phyloP scores from a whole-genome alignment of 2,113 vertebrate species.

The Dissostichus mawsoni region DNA sequence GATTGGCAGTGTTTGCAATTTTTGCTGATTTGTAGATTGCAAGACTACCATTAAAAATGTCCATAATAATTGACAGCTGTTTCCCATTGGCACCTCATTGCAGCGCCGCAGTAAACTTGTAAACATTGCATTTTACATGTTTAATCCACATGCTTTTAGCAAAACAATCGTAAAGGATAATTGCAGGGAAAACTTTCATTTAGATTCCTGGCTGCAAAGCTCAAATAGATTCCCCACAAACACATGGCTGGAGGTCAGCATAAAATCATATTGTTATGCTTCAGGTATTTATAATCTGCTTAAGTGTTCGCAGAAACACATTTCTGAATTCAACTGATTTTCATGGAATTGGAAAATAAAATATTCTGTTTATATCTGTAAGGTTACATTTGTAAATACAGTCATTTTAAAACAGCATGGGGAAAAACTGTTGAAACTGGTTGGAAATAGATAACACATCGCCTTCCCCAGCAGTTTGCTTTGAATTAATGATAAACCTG shows the following conservation, averaged over 20 bases:
- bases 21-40: slow-evolving; percentile 21
- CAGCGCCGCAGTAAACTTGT: background rate
- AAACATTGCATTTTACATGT: background rate
- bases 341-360: background rate
- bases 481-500: slow-evolving; percentile 34
- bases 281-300: slow-evolving; percentile 13
- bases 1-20: background rate
- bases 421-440: background rate
- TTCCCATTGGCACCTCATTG: background rate
- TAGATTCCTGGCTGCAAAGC: slow-evolving; percentile 3
- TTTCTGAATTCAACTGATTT: background rate
- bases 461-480: slow-evolving; percentile 13
- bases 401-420: background rate
- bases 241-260: slow-evolving; percentile 6
- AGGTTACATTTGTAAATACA: background rate
- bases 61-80: slow-evolving; percentile 1
- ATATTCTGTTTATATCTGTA: background rate
- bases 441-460: slow-evolving; percentile 18
- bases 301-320: background rate
- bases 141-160: background rate
- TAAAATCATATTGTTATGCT: background rate
- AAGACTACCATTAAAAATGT: background rate
- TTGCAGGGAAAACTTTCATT: background rate
- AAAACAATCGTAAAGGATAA: background rate
- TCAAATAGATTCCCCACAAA: background rate